Conservation (phyloP, 2,888 invertebrate species). For the Amphimallon solstitiale region DNA sequence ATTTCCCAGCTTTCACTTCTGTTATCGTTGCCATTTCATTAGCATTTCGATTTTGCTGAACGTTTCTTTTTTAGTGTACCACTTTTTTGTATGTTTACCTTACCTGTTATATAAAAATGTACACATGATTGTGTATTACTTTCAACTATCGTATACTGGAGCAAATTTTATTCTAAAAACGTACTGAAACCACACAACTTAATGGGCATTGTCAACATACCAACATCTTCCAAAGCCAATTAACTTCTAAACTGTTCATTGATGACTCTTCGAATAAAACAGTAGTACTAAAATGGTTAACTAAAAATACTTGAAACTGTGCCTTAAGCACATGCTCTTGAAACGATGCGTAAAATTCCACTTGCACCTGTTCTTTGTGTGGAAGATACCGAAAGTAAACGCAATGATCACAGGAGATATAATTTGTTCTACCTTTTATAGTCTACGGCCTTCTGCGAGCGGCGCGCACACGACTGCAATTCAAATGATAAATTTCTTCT, state of each 20-base stretch:
- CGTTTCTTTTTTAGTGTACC: too few relatives aligned
- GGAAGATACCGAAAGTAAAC: slow-evolving; percentile 43
- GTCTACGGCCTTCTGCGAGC: slow-evolving; percentile 34
- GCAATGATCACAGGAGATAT: slow-evolving; percentile 40
- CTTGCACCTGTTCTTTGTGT: slow-evolving; percentile 45
- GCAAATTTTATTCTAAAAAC: too few relatives aligned
- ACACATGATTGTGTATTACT: too few relatives aligned
- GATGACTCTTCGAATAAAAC: slow-evolving; percentile 29
- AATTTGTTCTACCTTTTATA: slow-evolving; percentile 47
- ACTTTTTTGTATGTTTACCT: too few relatives aligned
- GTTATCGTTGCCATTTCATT: too few relatives aligned
- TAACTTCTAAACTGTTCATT: slow-evolving; percentile 26
- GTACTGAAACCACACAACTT: neutral
- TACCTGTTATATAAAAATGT: too few relatives aligned
- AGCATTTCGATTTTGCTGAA: too few relatives aligned
- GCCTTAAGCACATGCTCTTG: slow-evolving; percentile 37
- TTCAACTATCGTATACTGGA: too few relatives aligned
- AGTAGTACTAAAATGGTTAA: slow-evolving; percentile 9
- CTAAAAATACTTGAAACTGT: slow-evolving; percentile 28
- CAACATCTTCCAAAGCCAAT: slow-evolving; percentile 16
- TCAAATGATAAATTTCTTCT: slow-evolving; percentile 36
- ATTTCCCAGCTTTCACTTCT: too few relatives aligned
- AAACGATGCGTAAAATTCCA: slow-evolving; percentile 40
- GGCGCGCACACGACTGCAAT: slow-evolving; percentile 42
- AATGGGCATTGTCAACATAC: neutral